Conservation (phyloP, 2,113 vertebrate species). For the Danio rerio region GRCz12tu NC_133193.1:212001-212500, state of each 20-base stretch:
- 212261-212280: slow-evolving; percentile 87
- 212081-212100: no score
- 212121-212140: no score
- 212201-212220: neutral
- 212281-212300: slow-evolving; percentile 89
- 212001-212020: no score
- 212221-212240: no score
- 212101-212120: no score
- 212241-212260: slow-evolving; percentile 78
- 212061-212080: no score
- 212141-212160: no score
- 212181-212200: slow-evolving; percentile 46
- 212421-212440: slow-evolving; percentile 63
- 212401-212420: slow-evolving; percentile 89
- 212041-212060: no score
- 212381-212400: slow-evolving; percentile 87
- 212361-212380: slow-evolving; percentile 87
- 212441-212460: neutral
- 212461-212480: neutral
- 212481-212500: no score
- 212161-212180: slow-evolving; percentile 4
- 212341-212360: slow-evolving; percentile 86
- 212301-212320: slow-evolving; percentile 86
- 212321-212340: slow-evolving; percentile 89
- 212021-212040: no score